Evolutionary conservation across 2,113 vertebrate genomes (phyloP).

Genomic region (Amblyopsis rosae): DNA sequence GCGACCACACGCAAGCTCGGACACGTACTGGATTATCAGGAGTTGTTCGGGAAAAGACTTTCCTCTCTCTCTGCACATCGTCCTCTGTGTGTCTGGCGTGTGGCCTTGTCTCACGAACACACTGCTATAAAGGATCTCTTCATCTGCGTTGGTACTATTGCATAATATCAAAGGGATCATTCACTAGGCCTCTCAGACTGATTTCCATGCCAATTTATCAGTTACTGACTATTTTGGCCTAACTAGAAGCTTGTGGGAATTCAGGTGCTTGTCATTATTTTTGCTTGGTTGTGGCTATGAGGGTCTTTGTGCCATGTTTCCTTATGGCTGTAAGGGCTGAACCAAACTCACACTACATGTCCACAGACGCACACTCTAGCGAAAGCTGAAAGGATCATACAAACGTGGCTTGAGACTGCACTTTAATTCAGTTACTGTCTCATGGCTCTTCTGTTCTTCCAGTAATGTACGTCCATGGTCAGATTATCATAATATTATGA

Average conservation of each 20-base stretch:
- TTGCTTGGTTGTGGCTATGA: constrained; percentile 58
- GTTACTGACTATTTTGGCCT: constrained; percentile 68
- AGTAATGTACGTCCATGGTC: constrained; percentile 39
- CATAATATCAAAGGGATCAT: constrained; percentile 69
- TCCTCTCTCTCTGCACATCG: constrained; percentile 49
- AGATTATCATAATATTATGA: constrained; percentile 51
- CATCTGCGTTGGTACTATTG: constrained; percentile 52
- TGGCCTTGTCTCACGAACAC: constrained; percentile 69
- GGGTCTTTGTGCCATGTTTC: constrained; percentile 64
- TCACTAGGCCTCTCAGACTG: constrained; percentile 53
- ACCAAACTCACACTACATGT: constrained; percentile 38
- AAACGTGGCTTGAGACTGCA: constrained; percentile 24
- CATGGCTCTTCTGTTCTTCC: constrained; percentile 10
- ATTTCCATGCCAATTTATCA: constrained; percentile 69
- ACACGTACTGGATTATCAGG: constrained; percentile 68
- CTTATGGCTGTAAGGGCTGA: constrained; percentile 48
- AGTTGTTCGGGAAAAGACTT: constrained; percentile 64
- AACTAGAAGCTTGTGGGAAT: constrained; percentile 72
- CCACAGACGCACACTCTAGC: constrained; percentile 39
- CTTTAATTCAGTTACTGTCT: constrained; percentile 10
- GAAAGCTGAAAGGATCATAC: constrained; percentile 34
- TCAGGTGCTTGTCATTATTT: constrained; percentile 77
- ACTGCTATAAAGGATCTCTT: constrained; percentile 70
- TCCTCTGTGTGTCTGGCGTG: constrained; percentile 55
- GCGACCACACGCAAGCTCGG: constrained; percentile 66